Conservation (phyloP, 2,113 vertebrate species). For the Candoia aspera region DNA sequence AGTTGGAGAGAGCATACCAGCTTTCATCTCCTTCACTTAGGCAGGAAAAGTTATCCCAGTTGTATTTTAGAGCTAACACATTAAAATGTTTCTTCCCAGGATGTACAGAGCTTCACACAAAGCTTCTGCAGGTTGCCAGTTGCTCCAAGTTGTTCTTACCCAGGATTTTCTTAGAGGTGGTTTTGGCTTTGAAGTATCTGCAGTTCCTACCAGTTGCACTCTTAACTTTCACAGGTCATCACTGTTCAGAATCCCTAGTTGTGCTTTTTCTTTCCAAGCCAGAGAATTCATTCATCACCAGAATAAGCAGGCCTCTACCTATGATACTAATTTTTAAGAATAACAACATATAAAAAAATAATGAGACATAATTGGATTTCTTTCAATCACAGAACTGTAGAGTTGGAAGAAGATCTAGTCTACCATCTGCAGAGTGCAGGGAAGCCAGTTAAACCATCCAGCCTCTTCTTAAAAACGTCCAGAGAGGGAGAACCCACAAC, state of each 20-base stretch:
- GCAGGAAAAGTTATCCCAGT: too few relatives aligned
- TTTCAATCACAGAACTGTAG: too few relatives aligned
- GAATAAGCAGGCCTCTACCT: neutral
- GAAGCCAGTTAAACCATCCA: neutral
- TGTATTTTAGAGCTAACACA: too few relatives aligned
- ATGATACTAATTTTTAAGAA: too few relatives aligned
- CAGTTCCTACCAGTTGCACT: neutral
- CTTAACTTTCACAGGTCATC: neutral
- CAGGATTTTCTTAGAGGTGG: neutral
- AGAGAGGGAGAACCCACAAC: neutral
- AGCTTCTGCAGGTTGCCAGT: neutral
- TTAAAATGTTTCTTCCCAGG: too few relatives aligned
- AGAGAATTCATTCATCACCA: neutral
- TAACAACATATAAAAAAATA: too few relatives aligned
- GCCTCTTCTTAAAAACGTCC: neutral
- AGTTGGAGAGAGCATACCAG: too few relatives aligned
- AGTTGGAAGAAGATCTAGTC: too few relatives aligned
- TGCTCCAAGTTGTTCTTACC: neutral
- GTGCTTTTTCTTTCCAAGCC: neutral
- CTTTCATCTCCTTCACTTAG: too few relatives aligned
- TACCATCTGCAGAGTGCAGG: neutral
- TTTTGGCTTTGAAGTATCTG: neutral
- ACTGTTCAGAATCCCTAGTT: neutral
- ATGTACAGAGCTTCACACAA: too few relatives aligned
- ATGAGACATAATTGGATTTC: too few relatives aligned